phyloP scores from a whole-genome alignment of 1,140 invertebrate species.

The Fopius arisanus region DNA sequence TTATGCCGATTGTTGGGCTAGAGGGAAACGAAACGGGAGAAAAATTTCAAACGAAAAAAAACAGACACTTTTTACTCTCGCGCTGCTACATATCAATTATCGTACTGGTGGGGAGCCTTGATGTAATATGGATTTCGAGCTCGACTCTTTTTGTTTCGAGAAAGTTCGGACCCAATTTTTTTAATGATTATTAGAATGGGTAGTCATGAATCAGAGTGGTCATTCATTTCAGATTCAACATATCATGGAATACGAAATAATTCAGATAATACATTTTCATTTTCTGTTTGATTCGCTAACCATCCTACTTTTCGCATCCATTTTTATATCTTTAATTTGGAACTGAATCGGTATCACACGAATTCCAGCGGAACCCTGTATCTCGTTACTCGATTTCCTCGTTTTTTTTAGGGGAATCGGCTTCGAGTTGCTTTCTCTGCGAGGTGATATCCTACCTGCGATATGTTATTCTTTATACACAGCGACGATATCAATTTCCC shows the following conservation, averaged over 20 bases:
- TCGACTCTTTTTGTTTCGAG: neutral
- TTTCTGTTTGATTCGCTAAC: neutral
- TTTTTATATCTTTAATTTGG: neutral
- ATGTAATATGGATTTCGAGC: neutral
- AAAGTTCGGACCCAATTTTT: neutral
- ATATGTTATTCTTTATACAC: neutral
- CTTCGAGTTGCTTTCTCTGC: constrained; percentile 9
- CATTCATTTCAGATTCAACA: neutral
- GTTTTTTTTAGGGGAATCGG: constrained; percentile 30
- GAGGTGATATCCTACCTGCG: constrained; percentile 2
- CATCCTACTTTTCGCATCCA: neutral
- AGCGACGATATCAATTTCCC: constrained; percentile 55
- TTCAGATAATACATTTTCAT: neutral
- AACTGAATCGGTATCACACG: constrained; percentile 10
- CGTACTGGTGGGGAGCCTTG: neutral
- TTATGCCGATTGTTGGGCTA: neutral
- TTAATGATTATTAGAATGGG: neutral
- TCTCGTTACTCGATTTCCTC: constrained; percentile 36
- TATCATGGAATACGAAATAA: neutral
- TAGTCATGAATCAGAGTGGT: too few species aligned
- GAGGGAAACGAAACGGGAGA: neutral
- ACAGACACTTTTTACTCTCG: neutral
- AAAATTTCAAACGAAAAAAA: neutral
- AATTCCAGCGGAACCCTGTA: constrained; percentile 27
- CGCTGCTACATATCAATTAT: neutral